Percentiles rank a stretch among this genome's conserved stretches.
These are phyloP conservation scores for Uloborus plumipes DNA, from an alignment of 2,888 invertebrate species.

Conservation along the genomic window DNA sequence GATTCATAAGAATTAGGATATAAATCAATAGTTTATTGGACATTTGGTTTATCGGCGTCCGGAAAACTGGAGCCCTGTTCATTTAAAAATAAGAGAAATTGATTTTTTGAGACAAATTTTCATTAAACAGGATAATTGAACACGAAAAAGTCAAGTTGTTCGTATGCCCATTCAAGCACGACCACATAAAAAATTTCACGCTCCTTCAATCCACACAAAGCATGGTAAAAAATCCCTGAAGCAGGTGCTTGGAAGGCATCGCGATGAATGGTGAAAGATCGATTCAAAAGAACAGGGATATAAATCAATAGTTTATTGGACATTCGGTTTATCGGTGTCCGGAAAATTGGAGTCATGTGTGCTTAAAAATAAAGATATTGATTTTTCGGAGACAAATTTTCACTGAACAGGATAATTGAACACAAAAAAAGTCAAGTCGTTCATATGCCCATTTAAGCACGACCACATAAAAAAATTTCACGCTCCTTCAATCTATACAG, in stretches of 20 bases:
- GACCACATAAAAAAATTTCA: neutral
- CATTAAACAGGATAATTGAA: neutral
- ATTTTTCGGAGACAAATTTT: neutral
- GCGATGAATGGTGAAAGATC: constrained; percentile 53
- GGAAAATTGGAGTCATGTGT: too few relatives aligned
- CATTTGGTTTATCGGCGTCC: too few relatives aligned
- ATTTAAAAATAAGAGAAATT: too few relatives aligned
- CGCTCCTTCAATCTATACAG: too few relatives aligned
- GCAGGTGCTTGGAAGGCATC: constrained; percentile 51
- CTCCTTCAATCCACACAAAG: too few relatives aligned
- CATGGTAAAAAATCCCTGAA: constrained; percentile 6
- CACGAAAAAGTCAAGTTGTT: neutral
- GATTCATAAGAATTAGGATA: constrained; percentile 16
- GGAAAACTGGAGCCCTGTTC: too few relatives aligned
- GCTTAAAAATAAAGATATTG: too few relatives aligned
- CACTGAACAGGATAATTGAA: neutral
- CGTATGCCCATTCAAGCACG: neutral
- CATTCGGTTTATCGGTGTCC: too few relatives aligned
- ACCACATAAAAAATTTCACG: neutral
- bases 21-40: too few relatives aligned
- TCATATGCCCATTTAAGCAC: neutral
- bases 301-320: too few relatives aligned
- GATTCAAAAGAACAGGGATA: constrained; percentile 16
- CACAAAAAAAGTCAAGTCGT: neutral
- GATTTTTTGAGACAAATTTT: neutral